These are phyloP conservation scores for Mycalesis mineus DNA, from an alignment of 2,888 invertebrate genomes.

Conservation along the genomic window DNA sequence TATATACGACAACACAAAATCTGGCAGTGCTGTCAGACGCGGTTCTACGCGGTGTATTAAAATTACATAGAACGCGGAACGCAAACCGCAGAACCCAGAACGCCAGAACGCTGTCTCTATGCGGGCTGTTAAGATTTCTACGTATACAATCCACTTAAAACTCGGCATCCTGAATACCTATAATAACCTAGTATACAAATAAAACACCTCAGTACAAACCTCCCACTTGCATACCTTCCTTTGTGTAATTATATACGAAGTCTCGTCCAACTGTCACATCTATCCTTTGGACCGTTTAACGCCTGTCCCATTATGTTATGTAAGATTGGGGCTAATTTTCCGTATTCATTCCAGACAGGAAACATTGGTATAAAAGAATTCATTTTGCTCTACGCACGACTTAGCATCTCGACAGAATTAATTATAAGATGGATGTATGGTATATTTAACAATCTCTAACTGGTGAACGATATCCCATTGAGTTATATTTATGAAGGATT, in stretches of 20 bases:
- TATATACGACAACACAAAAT: no score
- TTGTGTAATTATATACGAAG: slow-evolving; percentile 23
- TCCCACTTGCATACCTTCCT: slow-evolving; percentile 21
- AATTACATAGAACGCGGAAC: no score
- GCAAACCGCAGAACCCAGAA: no score
- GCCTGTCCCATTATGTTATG: slow-evolving; percentile 24
- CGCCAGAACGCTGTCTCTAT: no score
- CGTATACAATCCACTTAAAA: background rate
- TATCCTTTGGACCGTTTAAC: slow-evolving; percentile 22
- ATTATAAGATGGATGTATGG: slow-evolving; percentile 11
- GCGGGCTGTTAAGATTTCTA: no score
- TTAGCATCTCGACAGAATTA: slow-evolving; percentile 19
- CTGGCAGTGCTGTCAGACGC: no score
- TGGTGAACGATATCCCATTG: background rate
- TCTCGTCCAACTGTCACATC: slow-evolving; percentile 24
- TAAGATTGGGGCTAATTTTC: slow-evolving; percentile 20
- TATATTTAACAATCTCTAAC: slow-evolving; percentile 2
- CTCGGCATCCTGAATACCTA: background rate
- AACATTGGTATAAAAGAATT: slow-evolving; percentile 21
- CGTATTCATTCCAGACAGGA: slow-evolving; percentile 21
- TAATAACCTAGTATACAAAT: slow-evolving; percentile 18
- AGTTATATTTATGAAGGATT: background rate
- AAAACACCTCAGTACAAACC: background rate
- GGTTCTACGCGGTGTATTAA: no score
- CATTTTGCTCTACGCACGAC: slow-evolving; percentile 20